Conservation (phyloP, 2,797 vertebrate species). For the Lycodopsis pacificus region DNA sequence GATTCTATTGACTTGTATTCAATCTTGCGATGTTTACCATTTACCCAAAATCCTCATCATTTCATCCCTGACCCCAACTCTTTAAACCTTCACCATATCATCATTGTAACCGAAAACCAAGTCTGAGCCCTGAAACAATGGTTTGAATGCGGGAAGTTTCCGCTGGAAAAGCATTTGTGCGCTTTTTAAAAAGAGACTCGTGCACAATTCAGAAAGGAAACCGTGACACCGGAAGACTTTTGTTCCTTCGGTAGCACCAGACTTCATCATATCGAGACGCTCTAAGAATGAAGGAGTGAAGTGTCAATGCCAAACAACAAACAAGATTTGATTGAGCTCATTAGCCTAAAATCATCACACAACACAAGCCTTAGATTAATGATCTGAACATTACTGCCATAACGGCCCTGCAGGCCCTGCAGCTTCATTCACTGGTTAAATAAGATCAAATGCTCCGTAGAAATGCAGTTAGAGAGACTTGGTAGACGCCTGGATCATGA, state of each 20-base stretch:
- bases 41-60: neutral
- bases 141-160: neutral
- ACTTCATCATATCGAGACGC: constrained; percentile 17
- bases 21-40: neutral
- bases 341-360: constrained; percentile 38
- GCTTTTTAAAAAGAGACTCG: neutral
- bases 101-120: neutral
- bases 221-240: neutral
- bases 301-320: constrained; percentile 25
- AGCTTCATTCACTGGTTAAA: constrained; percentile 45
- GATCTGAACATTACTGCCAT: constrained; percentile 50
- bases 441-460: constrained; percentile 52
- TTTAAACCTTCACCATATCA: neutral
- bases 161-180: neutral
- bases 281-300: constrained; percentile 10
- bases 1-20: neutral
- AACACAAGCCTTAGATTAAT: constrained; percentile 44
- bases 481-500: constrained; percentile 45
- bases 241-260: neutral
- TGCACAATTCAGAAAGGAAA: constrained; percentile 2
- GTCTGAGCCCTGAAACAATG: neutral
- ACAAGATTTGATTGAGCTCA: constrained; percentile 32
- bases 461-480: constrained; percentile 35
- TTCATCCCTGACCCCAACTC: neutral
- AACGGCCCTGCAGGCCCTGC: neutral